These are phyloP conservation scores for Seira musarum DNA, from an alignment of 2,888 invertebrate species.

Conservation along the genomic window DNA sequence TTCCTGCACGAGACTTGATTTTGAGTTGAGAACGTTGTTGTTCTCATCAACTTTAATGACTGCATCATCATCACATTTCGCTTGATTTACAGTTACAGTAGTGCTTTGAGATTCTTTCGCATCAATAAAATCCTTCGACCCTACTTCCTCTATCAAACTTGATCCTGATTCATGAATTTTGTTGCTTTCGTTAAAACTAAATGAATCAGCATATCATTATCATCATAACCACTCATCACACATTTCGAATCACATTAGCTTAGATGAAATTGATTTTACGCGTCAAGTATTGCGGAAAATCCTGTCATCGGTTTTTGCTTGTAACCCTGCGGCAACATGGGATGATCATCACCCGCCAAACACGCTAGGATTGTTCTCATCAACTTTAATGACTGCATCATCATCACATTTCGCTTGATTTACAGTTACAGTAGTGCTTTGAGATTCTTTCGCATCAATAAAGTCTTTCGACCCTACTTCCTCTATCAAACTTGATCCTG, in stretches of 20 bases:
- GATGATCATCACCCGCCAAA: slow-evolving; percentile 30
- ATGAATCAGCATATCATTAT: neutral
- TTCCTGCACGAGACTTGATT: too few relatives aligned
- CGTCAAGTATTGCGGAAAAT: slow-evolving; percentile 49
- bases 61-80: too few relatives aligned
- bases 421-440: neutral
- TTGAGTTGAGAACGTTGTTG: too few relatives aligned
- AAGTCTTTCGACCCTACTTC: slow-evolving; percentile 38
- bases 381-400: too few relatives aligned
- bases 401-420: too few relatives aligned
- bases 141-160: slow-evolving; percentile 34
- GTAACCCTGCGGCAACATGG: slow-evolving; percentile 1
- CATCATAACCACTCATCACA: too few relatives aligned
- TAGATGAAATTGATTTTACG: slow-evolving; percentile 47
- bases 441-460: slow-evolving; percentile 20
- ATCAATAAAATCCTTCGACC: slow-evolving; percentile 33
- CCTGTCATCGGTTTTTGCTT: slow-evolving; percentile 54
- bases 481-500: slow-evolving; percentile 36
- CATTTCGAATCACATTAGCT: too few relatives aligned
- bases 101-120: slow-evolving; percentile 1
- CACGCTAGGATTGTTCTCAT: too few relatives aligned
- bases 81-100: too few relatives aligned
- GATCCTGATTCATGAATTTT: slow-evolving; percentile 33
- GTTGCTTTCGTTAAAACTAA: slow-evolving; percentile 32
- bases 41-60: too few relatives aligned